These are phyloP conservation scores for Rhinophrynus dorsalis DNA, from an alignment of 2,797 vertebrate species.

Conservation along the genomic window DNA sequence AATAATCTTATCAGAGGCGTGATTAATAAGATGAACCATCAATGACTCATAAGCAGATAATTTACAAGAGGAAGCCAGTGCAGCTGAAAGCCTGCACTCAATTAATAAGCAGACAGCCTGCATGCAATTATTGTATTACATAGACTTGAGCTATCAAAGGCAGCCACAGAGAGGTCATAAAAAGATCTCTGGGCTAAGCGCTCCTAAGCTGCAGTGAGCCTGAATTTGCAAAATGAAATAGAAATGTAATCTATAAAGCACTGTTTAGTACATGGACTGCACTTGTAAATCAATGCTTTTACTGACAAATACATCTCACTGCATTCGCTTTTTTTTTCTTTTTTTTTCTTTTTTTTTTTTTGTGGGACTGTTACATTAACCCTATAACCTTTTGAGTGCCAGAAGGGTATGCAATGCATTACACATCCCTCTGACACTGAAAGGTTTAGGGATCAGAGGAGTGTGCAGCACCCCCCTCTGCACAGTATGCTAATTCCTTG, in stretches of 20 bases:
- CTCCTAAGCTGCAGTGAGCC: conserved; percentile 11
- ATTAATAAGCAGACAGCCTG: conserved; percentile 28
- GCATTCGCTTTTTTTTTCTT: too few species aligned
- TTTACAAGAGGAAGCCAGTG: conserved; percentile 15
- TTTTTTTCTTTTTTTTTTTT: too few species aligned
- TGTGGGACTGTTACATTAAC: too few species aligned
- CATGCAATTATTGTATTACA: conserved; percentile 43
- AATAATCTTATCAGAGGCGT: too few species aligned
- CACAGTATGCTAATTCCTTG: too few species aligned
- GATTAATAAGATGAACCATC: conserved; percentile 27
- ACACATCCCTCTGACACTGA: too few species aligned
- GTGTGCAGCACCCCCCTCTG: too few species aligned
- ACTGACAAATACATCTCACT: too few species aligned
- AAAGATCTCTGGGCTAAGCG: conserved; percentile 30
- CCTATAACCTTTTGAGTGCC: too few species aligned
- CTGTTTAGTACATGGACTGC: background rate
- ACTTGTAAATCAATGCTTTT: background rate
- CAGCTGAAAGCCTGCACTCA: conserved; percentile 9
- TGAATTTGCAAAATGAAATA: conserved; percentile 24
- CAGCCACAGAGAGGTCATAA: conserved; percentile 25
- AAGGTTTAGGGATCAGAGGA: too few species aligned
- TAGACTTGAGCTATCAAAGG: conserved; percentile 14
- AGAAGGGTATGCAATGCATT: too few species aligned
- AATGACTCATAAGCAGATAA: conserved; percentile 32
- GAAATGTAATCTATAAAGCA: conserved; percentile 19